Conservation (phyloP, 2,113 vertebrate genomes). For the Callopanchax toddi region DNA sequence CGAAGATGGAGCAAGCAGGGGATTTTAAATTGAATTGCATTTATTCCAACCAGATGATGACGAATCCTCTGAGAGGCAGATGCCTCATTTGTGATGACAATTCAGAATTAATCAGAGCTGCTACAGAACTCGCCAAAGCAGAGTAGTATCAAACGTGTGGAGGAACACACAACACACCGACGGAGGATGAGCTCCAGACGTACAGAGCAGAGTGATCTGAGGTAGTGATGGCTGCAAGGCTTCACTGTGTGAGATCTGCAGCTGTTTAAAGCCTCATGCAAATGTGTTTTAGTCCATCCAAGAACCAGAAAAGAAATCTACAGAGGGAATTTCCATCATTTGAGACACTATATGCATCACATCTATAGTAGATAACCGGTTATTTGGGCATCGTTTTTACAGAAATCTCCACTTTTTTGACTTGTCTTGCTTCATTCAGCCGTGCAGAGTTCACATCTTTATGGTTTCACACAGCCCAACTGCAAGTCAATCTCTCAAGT, state of each 20-base stretch:
- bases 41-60: conserved; percentile 78
- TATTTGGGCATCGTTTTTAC: background rate
- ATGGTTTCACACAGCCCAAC: background rate
- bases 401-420: background rate
- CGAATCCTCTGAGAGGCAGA: conserved; percentile 60
- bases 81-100: conserved; percentile 71
- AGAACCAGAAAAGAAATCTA: conserved; percentile 34
- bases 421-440: background rate
- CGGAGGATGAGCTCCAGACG: conserved; percentile 42
- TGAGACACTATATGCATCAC: background rate
- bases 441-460: background rate
- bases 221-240: conserved; percentile 35
- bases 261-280: conserved; percentile 54
- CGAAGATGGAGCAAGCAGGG: conserved; percentile 44
- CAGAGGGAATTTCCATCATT: conserved; percentile 29
- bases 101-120: conserved; percentile 68
- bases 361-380: background rate
- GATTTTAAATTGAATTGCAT: conserved; percentile 55
- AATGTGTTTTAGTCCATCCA: conserved; percentile 14
- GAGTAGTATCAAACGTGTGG: conserved; percentile 45
- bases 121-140: conserved; percentile 48
- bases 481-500: background rate
- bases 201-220: conserved; percentile 45
- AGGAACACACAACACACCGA: conserved; percentile 62
- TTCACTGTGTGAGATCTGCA: conserved; percentile 46